A percentile compares a stretch with the other conserved stretches of the same genome.
These are phyloP conservation scores for Danio jaintianensis DNA, from an alignment of 2,797 vertebrate genomes.

Conservation along the genomic window DNA sequence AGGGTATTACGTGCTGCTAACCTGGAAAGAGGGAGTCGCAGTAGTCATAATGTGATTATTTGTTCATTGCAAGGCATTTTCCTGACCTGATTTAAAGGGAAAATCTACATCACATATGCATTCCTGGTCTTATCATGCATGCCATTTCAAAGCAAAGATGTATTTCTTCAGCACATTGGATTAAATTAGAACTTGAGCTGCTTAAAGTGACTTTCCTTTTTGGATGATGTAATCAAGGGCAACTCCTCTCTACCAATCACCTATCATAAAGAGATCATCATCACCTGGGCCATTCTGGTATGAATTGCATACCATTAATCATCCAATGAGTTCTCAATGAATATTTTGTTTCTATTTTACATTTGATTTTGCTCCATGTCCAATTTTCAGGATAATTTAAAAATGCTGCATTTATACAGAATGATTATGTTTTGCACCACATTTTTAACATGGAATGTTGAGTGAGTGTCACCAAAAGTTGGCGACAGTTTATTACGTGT, in stretches of 20 bases:
- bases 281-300: neutral
- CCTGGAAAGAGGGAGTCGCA: slow-evolving; percentile 10
- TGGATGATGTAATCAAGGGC: neutral
- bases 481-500: too few species aligned
- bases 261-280: neutral
- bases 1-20: slow-evolving; percentile 15
- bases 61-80: slow-evolving; percentile 12
- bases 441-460: too few species aligned
- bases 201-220: neutral
- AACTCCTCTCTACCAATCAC: neutral
- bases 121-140: neutral
- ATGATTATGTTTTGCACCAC: too few species aligned
- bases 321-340: neutral
- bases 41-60: slow-evolving; percentile 39
- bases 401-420: too few species aligned
- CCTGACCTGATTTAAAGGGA: neutral
- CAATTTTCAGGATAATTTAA: too few species aligned
- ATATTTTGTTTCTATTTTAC: neutral
- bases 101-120: neutral
- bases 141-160: neutral
- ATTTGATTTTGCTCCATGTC: neutral
- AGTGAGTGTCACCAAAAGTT: too few species aligned
- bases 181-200: neutral
- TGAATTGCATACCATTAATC: neutral
- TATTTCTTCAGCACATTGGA: neutral